Evolutionary conservation across 2,113 vertebrate species (phyloP), one percentile per base, ranked within the genome.

Genomic region (Stercorarius parasiticus): DNA sequence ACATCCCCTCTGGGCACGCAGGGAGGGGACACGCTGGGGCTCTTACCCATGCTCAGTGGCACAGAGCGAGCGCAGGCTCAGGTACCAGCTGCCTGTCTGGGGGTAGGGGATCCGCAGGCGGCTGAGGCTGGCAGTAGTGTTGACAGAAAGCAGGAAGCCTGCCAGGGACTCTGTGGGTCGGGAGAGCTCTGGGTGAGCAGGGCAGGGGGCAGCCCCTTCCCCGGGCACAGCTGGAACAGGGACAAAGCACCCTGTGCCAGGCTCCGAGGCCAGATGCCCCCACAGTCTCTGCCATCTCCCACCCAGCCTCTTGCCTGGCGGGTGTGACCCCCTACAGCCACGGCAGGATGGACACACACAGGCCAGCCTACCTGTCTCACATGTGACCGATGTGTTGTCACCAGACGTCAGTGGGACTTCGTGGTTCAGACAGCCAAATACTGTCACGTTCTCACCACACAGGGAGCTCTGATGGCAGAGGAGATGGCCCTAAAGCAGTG

Each of bases 51-150:
- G 98, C 55, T 99, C 98, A 0, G 97, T 98, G 93, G 98, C 97
- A n/a, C 99, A 99, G 14, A 99, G 98, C 0, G 99, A 99, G 84
- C 99, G 99, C 81, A 99, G 98, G 52, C 99, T 99, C 82, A 99
- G 98, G 97, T 99, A 99, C 99, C 99, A 99, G 86, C 98, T 99
- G 80, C 99, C 99, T 0, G 99, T 99, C 97, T 99, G 99, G 4
- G 99, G 99, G 91, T 99, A 99, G 1, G 99, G 99, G 61, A 99
- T 99, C 88, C 99, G 98, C 85, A 99, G 97, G 86, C 99, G 99
- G 96, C 99, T 98, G 86, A 99, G 97, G 89, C 98, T 99, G 94
- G 98, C 96, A 0, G 98, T 98, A 59, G 98, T 81, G 3, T 99
- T 99, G 76, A 99, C 98, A 0, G 99, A 98, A 26, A 99, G 98